Base-by-base conservation (phyloP, 2,797 vertebrate genomes). In the Alosa sapidissima region DNA sequence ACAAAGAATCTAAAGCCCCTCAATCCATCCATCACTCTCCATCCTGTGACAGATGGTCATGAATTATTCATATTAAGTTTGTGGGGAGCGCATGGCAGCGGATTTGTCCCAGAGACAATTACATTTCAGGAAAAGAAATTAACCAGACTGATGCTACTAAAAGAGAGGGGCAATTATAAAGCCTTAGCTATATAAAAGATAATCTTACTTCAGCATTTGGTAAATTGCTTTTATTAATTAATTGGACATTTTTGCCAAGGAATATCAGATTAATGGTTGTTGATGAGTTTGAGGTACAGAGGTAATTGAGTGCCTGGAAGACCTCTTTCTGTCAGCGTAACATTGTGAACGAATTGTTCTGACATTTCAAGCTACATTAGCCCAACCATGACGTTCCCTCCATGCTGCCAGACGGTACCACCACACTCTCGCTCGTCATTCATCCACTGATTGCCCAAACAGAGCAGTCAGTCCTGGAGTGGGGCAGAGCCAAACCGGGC, bases 1-100 rank as follows among this genome's bases (percentile, higher is more conserved):
- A 91, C 87, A 33, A 58, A 89, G 89, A 88, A 86, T 92, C 90
- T 81, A 90, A 90, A 88, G 87, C 88, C 90, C 91, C 88, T 87
- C 87, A 86, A 90, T 90, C 88, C 90, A 88, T 81, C 90, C 90
- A 89, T 88, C 83, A 91, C 86, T 54, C 84, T 84, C 85, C 84
- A 86, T 91, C 91, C 87, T 87, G 88, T 88, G 92, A 90, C 94
- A 95, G 94, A 94, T 95, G 94, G 94, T 89, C 91, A 89, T 94
- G 92, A 95, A 95, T 95, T 93, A 95, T 95, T 94, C 93, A 94
- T 93, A 91, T 90, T 81, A 89, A 90, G 89, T 92, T 93, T 93
- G 91, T 89, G 86, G 88, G 91, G 88, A 85, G 89, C 88, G 86
- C 89, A 87, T 84, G 81, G 89, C 91, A 86, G 88, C 90, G 83